Evolutionary conservation across 2,888 invertebrate genomes (phyloP), one percentile per base, ranked within the genome.

Genomic region (Meandrusa payeni): DNA sequence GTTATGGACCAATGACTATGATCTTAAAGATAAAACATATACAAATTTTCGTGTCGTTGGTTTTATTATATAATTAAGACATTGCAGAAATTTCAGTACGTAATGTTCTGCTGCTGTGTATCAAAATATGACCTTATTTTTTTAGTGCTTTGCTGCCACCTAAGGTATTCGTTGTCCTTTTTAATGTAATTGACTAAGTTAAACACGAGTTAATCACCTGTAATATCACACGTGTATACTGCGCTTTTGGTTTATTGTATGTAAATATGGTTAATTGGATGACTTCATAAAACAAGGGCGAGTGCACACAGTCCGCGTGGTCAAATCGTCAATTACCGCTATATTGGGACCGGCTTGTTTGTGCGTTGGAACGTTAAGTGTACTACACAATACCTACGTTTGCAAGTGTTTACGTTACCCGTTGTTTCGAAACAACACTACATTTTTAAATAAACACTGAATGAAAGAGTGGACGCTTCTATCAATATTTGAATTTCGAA

Each of bases 241-340:
- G 15, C 6, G 20, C 40, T 31, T 53, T 46, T 45, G 37, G 47
- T 46, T 31, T 48, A 52, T 45, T 38, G 45, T 46, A 56, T 54
- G 66, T 64, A 63, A 67, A 67, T 62, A 66, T 57, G 56, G 52
- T 59, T 70, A 70, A 70, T 72, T 73, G 64, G 61, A 59, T 65
- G 64, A 69, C 64, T 51, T 63, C 61, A 59, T 69, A 64, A 61
- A 62, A 61, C 20, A 32, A 32, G 32, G 36, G 29, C 15, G 31
- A 57, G 50, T 55, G 47, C 42, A 50, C 45, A 47, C 55, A 51
- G 44, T 42, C 33, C 52, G 56, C 52, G 54, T 54, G 51, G 54
- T 57, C 48, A 57, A 59, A 62, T 64, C 54, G 55, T 57, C 60
- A 59, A 62, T 63, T 61, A 59, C 55, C 42, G 40, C 36, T 42